Evolutionary conservation across 2,888 invertebrate genomes (phyloP).

Genomic region (Hydrotaea cyrtoneurina): DNA sequence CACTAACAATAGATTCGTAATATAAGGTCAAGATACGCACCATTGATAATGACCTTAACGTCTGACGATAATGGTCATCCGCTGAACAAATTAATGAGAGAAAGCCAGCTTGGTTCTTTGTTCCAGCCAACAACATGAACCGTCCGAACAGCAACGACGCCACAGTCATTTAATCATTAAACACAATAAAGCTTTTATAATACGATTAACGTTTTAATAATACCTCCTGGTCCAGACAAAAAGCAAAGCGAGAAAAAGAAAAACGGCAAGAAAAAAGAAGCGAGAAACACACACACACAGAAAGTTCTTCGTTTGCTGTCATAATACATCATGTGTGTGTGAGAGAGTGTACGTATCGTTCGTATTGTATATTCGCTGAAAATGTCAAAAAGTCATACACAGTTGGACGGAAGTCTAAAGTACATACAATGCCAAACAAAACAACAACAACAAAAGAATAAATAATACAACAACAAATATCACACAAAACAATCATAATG

Average conservation of each 20-base stretch:
- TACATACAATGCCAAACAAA: slow-evolving; percentile 6
- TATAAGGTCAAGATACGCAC: neutral
- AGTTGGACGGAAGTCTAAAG: slow-evolving; percentile 37
- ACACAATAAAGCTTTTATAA: slow-evolving; percentile 29
- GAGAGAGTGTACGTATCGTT: neutral
- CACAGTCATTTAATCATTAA: slow-evolving; percentile 2
- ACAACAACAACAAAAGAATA: neutral
- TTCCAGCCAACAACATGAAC: neutral
- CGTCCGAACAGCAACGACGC: neutral
- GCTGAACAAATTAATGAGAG: neutral
- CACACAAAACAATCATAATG: neutral
- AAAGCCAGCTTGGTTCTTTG: neutral
- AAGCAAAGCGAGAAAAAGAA: neutral
- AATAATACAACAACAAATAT: neutral
- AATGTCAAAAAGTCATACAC: slow-evolving; percentile 48
- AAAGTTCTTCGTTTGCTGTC: neutral
- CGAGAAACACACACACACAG: no score
- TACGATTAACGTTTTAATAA: slow-evolving; percentile 23
- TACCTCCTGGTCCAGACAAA: neutral
- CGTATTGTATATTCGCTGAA: neutral
- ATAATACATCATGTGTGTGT: neutral
- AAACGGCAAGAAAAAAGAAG: neutral
- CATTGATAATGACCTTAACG: neutral
- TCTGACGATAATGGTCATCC: neutral
- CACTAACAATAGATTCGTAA: neutral